Percentiles rank a stretch among this genome's conserved stretches.
phyloP scores from a whole-genome alignment of 2,113 vertebrate genomes.

The Thalassarche chlororhynchos region DNA sequence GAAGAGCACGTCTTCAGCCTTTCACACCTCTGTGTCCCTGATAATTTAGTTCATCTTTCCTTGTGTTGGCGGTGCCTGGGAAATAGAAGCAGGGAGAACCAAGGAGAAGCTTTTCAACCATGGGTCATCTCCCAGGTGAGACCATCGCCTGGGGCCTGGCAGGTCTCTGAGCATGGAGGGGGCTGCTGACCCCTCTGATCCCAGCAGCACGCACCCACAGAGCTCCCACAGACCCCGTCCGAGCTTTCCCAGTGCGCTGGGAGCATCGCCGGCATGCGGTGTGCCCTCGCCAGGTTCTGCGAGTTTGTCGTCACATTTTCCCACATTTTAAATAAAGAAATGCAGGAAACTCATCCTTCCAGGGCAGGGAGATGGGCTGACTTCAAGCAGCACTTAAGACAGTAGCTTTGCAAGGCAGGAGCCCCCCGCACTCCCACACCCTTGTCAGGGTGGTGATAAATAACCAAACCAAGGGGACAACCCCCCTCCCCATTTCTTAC shows the following conservation, averaged over 20 bases:
- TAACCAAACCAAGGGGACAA: not conserved
- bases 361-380: not conserved
- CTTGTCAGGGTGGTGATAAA: not conserved
- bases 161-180: not conserved
- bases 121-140: not conserved
- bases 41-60: not conserved
- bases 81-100: not conserved
- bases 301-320: not conserved
- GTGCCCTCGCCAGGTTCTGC: not conserved
- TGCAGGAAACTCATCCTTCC: not conserved
- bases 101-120: not conserved
- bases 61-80: not conserved
- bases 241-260: not conserved
- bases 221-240: not conserved
- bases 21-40: not conserved
- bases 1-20: not conserved
- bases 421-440: accelerated
- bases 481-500: not conserved
- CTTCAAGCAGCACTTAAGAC: not conserved
- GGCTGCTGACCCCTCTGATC: not conserved
- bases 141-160: not conserved
- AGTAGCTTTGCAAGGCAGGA: not conserved
- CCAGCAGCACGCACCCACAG: accelerated
- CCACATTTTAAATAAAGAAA: not conserved
- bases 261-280: accelerated